Evolutionary conservation across 2,888 invertebrate species (phyloP).

Genomic region (Cheilosia vulpina): DNA sequence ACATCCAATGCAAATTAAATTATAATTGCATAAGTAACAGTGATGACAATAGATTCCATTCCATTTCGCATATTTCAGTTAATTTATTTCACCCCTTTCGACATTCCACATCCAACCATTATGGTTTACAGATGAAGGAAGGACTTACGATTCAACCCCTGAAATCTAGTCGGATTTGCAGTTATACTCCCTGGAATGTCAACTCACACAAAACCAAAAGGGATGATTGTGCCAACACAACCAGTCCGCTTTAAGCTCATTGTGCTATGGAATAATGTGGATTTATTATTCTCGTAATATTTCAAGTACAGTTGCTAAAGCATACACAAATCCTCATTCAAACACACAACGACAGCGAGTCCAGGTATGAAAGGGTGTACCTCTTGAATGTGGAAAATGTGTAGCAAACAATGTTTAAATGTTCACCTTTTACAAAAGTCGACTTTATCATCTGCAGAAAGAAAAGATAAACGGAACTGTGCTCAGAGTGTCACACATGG

Average conservation of each 20-base stretch:
- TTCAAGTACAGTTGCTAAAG: conserved; percentile 59
- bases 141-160: neutral
- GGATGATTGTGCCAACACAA: conserved; percentile 26
- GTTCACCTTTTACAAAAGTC: conserved; percentile 68
- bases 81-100: conserved; percentile 23
- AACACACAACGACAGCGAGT: conserved; percentile 1
- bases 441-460: conserved; percentile 61
- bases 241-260: conserved; percentile 60
- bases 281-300: conserved; percentile 71
- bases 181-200: conserved; percentile 4
- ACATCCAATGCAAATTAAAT: conserved; percentile 53
- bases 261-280: conserved; percentile 55
- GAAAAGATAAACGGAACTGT: conserved; percentile 61
- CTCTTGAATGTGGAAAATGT: conserved; percentile 17
- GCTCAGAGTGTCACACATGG: conserved; percentile 31
- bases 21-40: conserved; percentile 40
- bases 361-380: neutral
- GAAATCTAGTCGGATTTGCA: neutral
- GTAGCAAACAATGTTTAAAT: conserved; percentile 47
- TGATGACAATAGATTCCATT: conserved; percentile 44
- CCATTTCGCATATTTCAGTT: conserved; percentile 43
- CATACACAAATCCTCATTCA: conserved; percentile 27
- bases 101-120: conserved; percentile 1
- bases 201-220: conserved; percentile 11
- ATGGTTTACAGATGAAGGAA: conserved; percentile 29